Evolutionary conservation across 2,113 vertebrate species (phyloP).

Genomic region (Mus pahari): DNA sequence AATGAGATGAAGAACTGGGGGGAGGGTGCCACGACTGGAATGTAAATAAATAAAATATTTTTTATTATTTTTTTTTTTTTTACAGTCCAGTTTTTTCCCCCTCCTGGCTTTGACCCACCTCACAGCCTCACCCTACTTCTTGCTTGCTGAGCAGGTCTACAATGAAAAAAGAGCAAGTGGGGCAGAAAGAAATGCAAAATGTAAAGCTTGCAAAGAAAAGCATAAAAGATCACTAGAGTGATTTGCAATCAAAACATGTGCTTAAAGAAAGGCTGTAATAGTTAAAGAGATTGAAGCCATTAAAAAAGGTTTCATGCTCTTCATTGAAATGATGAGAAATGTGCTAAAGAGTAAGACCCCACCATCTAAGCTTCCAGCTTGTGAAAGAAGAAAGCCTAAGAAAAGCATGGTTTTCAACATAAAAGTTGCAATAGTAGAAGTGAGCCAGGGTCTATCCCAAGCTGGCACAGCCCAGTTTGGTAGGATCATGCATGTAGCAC

Average conservation of each 20-base stretch:
- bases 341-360: background rate
- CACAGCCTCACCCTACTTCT: background rate
- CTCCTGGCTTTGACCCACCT: no score
- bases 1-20: no score
- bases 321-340: background rate
- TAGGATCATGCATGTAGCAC: background rate
- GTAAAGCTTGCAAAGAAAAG: background rate
- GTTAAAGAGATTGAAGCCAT: background rate
- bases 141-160: background rate
- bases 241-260: background rate
- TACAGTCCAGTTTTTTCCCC: no score
- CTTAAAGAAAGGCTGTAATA: background rate
- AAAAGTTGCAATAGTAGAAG: background rate
- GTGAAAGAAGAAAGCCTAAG: background rate
- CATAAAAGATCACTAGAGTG: background rate
- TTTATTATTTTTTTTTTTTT: no score
- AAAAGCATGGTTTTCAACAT: background rate
- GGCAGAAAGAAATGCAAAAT: background rate
- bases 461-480: background rate
- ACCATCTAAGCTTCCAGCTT: background rate
- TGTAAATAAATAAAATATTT: no score
- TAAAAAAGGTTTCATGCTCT: background rate
- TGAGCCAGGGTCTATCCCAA: background rate
- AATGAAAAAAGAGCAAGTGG: background rate
- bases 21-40: no score